Percentiles rank a stretch among this genome's conserved stretches.
phyloP scores from a whole-genome alignment of 2,113 vertebrate species.

The Syngnathus floridae region DNA sequence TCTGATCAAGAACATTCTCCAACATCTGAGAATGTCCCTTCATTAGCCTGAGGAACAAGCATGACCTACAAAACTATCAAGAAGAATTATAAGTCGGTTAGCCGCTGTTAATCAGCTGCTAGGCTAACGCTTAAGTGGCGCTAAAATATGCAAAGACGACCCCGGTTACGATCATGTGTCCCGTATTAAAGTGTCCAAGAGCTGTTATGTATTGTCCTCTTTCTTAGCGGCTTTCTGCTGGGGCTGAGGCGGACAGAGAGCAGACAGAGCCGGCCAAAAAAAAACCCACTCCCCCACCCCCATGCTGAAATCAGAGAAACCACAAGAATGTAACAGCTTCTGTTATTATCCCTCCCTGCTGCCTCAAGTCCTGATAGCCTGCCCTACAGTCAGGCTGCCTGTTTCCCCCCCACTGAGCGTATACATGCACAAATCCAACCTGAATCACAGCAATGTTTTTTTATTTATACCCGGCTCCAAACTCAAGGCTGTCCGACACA shows the following conservation, averaged over 20 bases:
- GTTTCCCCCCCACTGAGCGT: slow-evolving; percentile 8
- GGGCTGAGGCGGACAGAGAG: slow-evolving; percentile 20
- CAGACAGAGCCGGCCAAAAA: slow-evolving; percentile 33
- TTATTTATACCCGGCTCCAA: slow-evolving; percentile 8
- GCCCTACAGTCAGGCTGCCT: slow-evolving; percentile 38
- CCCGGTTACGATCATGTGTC: not conserved
- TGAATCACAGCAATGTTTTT: slow-evolving; percentile 24
- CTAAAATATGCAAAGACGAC: slow-evolving; percentile 18
- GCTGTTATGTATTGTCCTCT: slow-evolving; percentile 46
- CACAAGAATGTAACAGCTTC: slow-evolving; percentile 70
- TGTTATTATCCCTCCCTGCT: slow-evolving; percentile 62
- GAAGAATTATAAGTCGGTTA: slow-evolving; percentile 7
- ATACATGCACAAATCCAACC: slow-evolving; percentile 5
- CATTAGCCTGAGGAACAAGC: slow-evolving; percentile 4
- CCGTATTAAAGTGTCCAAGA: slow-evolving; percentile 34
- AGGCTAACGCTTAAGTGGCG: slow-evolving; percentile 15
- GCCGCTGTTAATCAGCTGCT: slow-evolving; percentile 27
- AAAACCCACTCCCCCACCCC: slow-evolving; percentile 50
- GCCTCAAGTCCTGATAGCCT: slow-evolving; percentile 55
- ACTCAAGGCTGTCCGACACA: slow-evolving; percentile 6
- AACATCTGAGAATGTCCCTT: not conserved
- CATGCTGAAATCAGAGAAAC: slow-evolving; percentile 67
- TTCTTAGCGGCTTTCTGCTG: slow-evolving; percentile 30
- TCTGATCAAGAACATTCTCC: not conserved
- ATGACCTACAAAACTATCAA: slow-evolving; percentile 4